These are phyloP conservation scores for Aphelocoma californica DNA, from an alignment of 2,797 vertebrate genomes.

Conservation along the genomic window DNA sequence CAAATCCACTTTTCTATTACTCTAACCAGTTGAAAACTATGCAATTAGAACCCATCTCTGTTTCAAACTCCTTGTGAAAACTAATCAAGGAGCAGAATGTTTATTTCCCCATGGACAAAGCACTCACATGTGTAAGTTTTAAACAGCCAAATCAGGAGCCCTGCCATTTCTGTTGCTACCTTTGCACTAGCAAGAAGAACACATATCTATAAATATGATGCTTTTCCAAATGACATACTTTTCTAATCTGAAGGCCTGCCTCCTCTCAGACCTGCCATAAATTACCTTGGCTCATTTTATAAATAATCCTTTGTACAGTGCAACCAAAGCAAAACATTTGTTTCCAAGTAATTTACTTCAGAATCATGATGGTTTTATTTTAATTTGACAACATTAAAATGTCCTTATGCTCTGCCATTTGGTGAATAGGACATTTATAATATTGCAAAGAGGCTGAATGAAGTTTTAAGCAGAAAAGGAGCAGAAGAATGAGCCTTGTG, in stretches of 20 bases:
- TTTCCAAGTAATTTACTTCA: not conserved
- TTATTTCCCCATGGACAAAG: not conserved
- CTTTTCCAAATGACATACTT: not conserved
- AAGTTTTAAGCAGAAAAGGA: not conserved
- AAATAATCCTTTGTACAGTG: not conserved
- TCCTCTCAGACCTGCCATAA: not conserved
- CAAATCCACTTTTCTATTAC: not conserved
- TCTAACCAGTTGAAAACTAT: not conserved
- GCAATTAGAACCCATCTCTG: not conserved
- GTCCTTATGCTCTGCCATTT: not conserved
- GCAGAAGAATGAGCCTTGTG: not conserved
- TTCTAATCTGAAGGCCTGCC: not conserved
- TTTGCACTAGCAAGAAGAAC: not conserved
- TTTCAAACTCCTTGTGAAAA: not conserved
- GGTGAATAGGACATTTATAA: not conserved
- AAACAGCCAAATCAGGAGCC: not conserved
- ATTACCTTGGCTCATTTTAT: not conserved
- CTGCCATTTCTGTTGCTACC: not conserved
- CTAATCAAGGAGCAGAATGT: fast-evolving
- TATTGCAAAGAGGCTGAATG: not conserved
- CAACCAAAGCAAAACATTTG: not conserved
- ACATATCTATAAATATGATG: not conserved
- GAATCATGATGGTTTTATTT: not conserved
- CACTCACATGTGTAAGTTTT: not conserved
- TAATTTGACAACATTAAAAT: not conserved